Evolutionary conservation across 2,888 invertebrate genomes (phyloP).

Genomic region (Ceratothoa steindachneri): DNA sequence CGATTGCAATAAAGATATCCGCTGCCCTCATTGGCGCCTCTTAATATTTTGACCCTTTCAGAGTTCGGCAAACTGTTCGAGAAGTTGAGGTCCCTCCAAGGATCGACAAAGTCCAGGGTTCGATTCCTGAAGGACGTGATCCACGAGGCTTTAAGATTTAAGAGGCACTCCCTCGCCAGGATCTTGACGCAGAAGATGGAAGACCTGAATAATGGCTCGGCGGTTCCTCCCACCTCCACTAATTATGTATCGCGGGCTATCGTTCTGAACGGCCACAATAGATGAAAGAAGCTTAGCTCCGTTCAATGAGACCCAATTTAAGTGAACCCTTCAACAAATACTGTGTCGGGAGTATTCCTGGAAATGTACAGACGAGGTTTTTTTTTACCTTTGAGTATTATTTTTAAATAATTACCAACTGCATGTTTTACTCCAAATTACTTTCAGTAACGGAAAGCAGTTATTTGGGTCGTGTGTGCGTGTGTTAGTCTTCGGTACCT

Average conservation of each 20-base stretch:
- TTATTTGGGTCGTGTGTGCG: no score
- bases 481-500: no score
- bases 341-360: not conserved
- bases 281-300: slow-evolving; percentile 13
- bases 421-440: no score
- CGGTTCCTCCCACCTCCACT: not conserved
- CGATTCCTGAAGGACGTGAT: slow-evolving; percentile 42
- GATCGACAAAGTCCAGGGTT: slow-evolving; percentile 32
- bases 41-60: slow-evolving; percentile 24
- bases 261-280: slow-evolving; percentile 37
- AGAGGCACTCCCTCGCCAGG: slow-evolving; percentile 44
- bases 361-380: not conserved
- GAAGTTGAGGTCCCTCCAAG: slow-evolving; percentile 38
- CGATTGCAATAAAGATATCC: not conserved
- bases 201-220: slow-evolving; percentile 14
- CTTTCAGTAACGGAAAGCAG: no score
- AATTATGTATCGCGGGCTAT: slow-evolving; percentile 16
- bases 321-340: not conserved
- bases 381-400: no score
- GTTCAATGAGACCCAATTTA: not conserved
- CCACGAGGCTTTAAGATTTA: slow-evolving; percentile 45
- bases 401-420: no score
- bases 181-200: slow-evolving; percentile 35
- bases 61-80: slow-evolving; percentile 39
- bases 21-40: not conserved